A percentile compares a stretch with the other conserved stretches of the same genome.
These are phyloP conservation scores for Alviniconcha marisindica DNA, from an alignment of 1,140 invertebrate genomes.

Conservation along the genomic window DNA sequence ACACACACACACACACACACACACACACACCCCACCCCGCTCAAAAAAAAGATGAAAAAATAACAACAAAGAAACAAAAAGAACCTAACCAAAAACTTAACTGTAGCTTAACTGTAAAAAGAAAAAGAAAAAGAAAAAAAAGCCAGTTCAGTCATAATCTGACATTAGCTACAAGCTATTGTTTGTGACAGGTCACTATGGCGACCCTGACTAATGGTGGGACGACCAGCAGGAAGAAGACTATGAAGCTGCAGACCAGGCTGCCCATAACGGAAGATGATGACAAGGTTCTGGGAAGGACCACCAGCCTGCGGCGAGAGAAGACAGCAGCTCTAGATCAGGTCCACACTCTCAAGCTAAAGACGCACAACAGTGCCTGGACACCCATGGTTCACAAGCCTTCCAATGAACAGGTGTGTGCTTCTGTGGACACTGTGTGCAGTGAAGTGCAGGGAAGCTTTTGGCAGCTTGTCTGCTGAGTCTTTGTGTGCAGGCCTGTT, in stretches of 20 bases:
- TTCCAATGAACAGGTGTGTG: conserved; percentile 71
- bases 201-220: not conserved
- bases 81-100: no score
- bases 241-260: conserved; percentile 47
- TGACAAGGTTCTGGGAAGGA: conserved; percentile 68
- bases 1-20: no score
- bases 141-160: no score
- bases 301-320: conserved; percentile 59
- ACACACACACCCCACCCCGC: no score
- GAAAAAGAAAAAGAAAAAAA: no score
- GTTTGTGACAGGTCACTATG: not conserved
- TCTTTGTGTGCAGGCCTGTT: not conserved
- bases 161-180: no score
- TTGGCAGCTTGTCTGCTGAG: no score
- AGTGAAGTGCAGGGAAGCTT: no score
- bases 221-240: conserved; percentile 34
- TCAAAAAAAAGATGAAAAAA: no score
- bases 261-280: conserved; percentile 64
- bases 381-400: conserved; percentile 72
- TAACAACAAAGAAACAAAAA: no score
- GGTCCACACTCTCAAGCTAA: conserved; percentile 67
- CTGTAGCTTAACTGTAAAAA: no score
- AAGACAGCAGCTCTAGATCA: conserved; percentile 57
- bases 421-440: not conserved
- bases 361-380: conserved; percentile 73